Conservation (phyloP, 2,797 vertebrate genomes). For the Squalus acanthias region DNA sequence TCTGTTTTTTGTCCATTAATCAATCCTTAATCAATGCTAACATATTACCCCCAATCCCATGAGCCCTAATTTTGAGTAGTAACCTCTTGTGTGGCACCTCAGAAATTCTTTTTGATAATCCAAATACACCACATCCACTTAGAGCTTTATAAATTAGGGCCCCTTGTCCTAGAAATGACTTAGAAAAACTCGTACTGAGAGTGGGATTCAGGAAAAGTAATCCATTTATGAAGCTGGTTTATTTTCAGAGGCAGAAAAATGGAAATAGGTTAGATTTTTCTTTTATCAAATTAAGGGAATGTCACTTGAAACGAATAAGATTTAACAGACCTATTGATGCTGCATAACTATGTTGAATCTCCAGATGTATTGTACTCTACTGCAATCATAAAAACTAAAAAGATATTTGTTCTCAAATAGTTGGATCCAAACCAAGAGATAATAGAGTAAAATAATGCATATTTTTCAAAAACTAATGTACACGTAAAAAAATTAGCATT, state of each 20-base stretch:
- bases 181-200: neutral
- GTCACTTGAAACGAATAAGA: neutral
- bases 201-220: neutral
- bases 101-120: too few species aligned
- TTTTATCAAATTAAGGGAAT: neutral
- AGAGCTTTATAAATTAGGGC: neutral
- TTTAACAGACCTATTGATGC: neutral
- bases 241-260: neutral
- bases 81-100: too few species aligned
- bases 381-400: neutral
- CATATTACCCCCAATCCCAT: too few species aligned
- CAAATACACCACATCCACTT: neutral
- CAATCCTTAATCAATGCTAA: too few species aligned
- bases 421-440: constrained; percentile 10
- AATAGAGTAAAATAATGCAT: neutral
- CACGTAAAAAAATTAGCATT: neutral
- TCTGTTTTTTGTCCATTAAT: too few species aligned
- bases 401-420: neutral
- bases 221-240: neutral
- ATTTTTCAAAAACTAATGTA: constrained; percentile 11
- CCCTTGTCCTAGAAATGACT: neutral
- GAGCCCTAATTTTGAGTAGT: too few species aligned
- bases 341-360: neutral
- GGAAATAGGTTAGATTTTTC: neutral
- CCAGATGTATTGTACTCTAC: neutral